These are phyloP conservation scores for Phasia obesa DNA, from an alignment of 2,888 invertebrate genomes.

Conservation along the genomic window DNA sequence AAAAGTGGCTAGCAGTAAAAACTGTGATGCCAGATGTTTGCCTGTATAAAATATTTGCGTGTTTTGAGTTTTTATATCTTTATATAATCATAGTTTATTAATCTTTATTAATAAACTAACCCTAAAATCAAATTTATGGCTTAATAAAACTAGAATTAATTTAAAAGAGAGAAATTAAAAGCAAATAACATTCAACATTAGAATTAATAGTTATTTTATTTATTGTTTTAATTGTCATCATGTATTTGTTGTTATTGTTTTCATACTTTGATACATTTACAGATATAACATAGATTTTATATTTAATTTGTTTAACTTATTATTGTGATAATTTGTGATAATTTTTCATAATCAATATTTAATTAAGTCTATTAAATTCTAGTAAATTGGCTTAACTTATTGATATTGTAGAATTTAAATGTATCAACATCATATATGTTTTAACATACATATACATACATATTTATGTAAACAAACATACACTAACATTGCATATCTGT, in stretches of 20 bases:
- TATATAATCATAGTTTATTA: too few relatives aligned
- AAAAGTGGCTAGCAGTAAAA: too few relatives aligned
- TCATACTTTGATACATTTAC: constrained; percentile 15
- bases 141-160: too few relatives aligned
- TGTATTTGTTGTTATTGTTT: constrained; percentile 62
- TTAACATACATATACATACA: not conserved
- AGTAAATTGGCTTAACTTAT: constrained; percentile 34
- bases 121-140: too few relatives aligned
- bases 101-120: too few relatives aligned
- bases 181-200: not conserved
- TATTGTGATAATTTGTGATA: constrained; percentile 39
- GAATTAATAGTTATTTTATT: constrained; percentile 46
- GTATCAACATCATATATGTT: not conserved
- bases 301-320: constrained; percentile 32
- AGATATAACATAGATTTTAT: constrained; percentile 24
- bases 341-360: constrained; percentile 17
- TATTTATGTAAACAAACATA: not conserved
- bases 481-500: not conserved
- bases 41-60: too few relatives aligned
- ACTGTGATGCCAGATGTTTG: too few relatives aligned
- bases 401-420: constrained; percentile 7
- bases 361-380: constrained; percentile 56
- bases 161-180: not conserved
- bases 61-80: too few relatives aligned
- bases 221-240: constrained; percentile 62